phyloP scores from a whole-genome alignment of 2,888 invertebrate genomes.

The Dromius quadrimaculatus region DNA sequence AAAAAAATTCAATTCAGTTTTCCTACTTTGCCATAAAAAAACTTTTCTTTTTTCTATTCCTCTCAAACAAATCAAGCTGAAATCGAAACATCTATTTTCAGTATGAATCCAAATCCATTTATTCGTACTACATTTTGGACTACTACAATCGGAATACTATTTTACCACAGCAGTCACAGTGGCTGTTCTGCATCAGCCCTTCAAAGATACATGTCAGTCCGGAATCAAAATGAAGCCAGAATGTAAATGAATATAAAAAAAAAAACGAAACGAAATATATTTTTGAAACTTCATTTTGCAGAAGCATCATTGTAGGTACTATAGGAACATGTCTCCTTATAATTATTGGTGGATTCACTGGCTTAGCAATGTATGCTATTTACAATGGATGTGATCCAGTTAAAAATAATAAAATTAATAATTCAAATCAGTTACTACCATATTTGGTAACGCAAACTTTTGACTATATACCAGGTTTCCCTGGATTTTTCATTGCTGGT shows the following conservation, averaged over 20 bases:
- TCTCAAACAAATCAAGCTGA: no score
- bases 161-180: conserved; percentile 36
- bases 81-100: conserved; percentile 1
- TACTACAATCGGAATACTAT: conserved; percentile 16
- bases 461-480: conserved; percentile 18
- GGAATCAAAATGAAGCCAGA: conserved; percentile 31
- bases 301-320: conserved; percentile 24
- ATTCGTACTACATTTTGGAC: conserved; percentile 37
- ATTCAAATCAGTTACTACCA: conserved; percentile 20
- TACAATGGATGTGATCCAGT: conserved; percentile 29
- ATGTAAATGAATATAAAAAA: no score
- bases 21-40: no score
- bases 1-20: no score
- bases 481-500: conserved; percentile 46
- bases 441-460: conserved; percentile 40
- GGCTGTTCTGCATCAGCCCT: conserved; percentile 36
- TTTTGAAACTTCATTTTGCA: conserved; percentile 11
- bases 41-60: no score
- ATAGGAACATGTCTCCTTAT: conserved; percentile 10
- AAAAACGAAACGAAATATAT: neutral
- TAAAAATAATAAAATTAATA: neutral
- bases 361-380: conserved; percentile 22
- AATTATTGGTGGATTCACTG: conserved; percentile 17
- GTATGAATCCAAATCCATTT: conserved; percentile 47
- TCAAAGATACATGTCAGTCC: conserved; percentile 47